phyloP scores from a whole-genome alignment of 2,797 vertebrate species.

The Gadopsis marmoratus region DNA sequence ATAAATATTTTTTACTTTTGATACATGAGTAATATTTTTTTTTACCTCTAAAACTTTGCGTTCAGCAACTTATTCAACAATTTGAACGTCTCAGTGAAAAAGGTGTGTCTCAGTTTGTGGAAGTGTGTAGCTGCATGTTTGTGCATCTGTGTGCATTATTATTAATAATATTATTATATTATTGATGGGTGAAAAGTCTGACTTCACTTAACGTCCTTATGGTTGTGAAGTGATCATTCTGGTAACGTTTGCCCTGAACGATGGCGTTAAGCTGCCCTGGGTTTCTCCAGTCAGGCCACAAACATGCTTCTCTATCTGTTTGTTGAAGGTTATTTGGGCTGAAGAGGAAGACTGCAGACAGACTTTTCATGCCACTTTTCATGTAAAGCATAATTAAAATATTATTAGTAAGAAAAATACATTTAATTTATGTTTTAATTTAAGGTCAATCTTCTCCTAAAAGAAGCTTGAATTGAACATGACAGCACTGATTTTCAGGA shows the following conservation, averaged over 20 bases:
- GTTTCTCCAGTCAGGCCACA: neutral
- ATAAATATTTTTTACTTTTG: too few species aligned
- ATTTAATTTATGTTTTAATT: too few species aligned
- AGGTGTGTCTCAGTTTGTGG: constrained; percentile 22
- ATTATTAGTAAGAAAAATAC: too few species aligned
- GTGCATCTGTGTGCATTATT: neutral
- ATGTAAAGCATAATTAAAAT: neutral
- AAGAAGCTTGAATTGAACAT: neutral
- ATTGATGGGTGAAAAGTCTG: neutral
- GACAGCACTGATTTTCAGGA: neutral
- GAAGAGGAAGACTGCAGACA: neutral
- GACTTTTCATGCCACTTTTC: neutral
- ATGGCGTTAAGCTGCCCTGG: neutral
- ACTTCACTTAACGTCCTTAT: too few species aligned
- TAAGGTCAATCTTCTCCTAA: neutral
- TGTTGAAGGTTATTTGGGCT: neutral
- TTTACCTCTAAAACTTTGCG: too few species aligned
- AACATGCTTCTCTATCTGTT: neutral
- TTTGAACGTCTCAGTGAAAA: constrained; percentile 28
- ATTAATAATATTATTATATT: too few species aligned
- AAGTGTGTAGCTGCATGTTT: neutral
- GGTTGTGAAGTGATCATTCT: neutral
- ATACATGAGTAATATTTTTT: too few species aligned
- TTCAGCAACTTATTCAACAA: too few species aligned
- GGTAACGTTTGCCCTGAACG: neutral